A percentile compares a stretch with the other conserved stretches of the same genome.
phyloP scores from a whole-genome alignment of 2,113 vertebrate species.

The Cepphus grylle region DNA sequence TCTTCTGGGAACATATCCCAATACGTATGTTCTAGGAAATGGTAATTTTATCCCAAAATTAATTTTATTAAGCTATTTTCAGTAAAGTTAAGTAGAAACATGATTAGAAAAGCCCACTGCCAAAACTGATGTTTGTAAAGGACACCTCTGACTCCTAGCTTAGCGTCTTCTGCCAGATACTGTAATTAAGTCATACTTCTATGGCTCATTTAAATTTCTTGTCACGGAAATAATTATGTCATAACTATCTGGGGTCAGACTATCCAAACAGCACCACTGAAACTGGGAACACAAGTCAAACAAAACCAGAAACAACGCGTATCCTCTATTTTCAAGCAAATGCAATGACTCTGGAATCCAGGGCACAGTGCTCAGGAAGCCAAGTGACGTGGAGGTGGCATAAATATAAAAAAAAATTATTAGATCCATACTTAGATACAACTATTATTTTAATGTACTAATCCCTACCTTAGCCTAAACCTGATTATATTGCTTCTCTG shows the following conservation, averaged over 20 bases:
- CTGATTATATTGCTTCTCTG: neutral
- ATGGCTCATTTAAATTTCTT: neutral
- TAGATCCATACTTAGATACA: neutral
- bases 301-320: neutral
- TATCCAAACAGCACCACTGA: neutral
- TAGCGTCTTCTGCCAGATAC: neutral
- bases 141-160: neutral
- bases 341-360: neutral
- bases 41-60: neutral
- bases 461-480: neutral
- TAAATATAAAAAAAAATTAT: neutral
- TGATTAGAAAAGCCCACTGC: neutral
- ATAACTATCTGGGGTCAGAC: neutral
- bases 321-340: neutral
- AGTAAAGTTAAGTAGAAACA: neutral
- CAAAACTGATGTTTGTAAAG: neutral
- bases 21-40: neutral
- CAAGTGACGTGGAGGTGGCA: neutral
- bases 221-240: slow-evolving; percentile 33
- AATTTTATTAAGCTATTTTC: neutral
- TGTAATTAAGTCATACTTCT: slow-evolving; percentile 35
- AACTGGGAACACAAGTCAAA: neutral
- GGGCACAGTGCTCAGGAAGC: neutral
- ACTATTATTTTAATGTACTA: neutral
- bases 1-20: neutral